Conservation (phyloP, 2,113 vertebrate species). For the Podarcis muralis region DNA sequence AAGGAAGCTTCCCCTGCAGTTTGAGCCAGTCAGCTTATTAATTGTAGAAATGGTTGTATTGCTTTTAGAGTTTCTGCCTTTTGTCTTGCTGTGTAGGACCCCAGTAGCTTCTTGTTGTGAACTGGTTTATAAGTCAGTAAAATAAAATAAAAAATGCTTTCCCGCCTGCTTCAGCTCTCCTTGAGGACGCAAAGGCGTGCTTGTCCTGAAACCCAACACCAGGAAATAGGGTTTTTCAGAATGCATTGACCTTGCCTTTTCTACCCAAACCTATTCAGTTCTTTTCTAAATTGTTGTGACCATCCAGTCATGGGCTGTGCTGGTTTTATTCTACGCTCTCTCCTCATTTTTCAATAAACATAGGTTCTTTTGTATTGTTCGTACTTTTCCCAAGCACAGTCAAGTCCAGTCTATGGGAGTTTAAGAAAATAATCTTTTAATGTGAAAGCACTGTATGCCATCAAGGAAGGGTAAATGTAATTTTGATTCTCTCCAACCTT, state of each 20-base stretch:
- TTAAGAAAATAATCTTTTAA: constrained; percentile 63
- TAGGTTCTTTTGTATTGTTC: constrained; percentile 26
- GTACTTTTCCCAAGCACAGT: constrained; percentile 33
- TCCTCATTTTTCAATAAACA: background rate
- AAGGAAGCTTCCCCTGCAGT: no score
- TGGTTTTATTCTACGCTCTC: background rate
- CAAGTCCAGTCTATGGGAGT: constrained; percentile 37
- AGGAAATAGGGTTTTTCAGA: background rate
- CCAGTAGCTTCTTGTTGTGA: no score
- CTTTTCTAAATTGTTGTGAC: background rate
- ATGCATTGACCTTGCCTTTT: background rate
- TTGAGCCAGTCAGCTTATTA: no score
- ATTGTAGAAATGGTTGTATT: no score
- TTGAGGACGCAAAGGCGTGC: background rate
- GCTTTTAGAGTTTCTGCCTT: no score
- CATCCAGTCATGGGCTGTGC: background rate
- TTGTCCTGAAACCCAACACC: background rate
- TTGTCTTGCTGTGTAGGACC: no score
- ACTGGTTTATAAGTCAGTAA: no score
- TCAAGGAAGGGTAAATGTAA: constrained; percentile 44
- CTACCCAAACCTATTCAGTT: background rate
- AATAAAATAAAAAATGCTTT: background rate
- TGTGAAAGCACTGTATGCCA: constrained; percentile 40
- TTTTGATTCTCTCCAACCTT: constrained; percentile 38
- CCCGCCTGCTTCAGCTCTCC: background rate